These are phyloP conservation scores for Pseudomyrmex sp. DNA, from an alignment of 1,140 invertebrate genomes.

Conservation along the genomic window DNA sequence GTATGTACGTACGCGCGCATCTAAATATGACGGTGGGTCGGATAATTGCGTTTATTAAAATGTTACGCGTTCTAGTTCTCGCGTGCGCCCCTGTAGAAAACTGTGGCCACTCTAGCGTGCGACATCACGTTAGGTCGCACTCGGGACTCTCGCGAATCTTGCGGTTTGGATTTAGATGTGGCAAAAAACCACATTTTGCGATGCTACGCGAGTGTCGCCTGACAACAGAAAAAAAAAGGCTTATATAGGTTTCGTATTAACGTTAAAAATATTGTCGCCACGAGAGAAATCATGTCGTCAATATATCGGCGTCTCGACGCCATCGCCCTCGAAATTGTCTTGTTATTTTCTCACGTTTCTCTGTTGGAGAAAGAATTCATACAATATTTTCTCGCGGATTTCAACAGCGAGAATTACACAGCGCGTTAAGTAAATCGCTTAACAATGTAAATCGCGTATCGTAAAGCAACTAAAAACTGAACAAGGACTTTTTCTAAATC, in stretches of 20 bases:
- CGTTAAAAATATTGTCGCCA: neutral
- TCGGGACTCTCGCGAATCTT: slow-evolving; percentile 27
- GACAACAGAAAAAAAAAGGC: neutral
- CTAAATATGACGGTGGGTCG: slow-evolving; percentile 68
- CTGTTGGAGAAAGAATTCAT: slow-evolving; percentile 26
- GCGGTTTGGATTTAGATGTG: too few relatives aligned
- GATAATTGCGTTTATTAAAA: slow-evolving; percentile 83
- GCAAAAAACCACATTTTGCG: too few relatives aligned
- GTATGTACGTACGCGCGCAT: slow-evolving; percentile 55
- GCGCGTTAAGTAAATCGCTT: neutral
- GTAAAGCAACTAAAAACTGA: neutral
- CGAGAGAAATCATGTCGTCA: slow-evolving; percentile 31
- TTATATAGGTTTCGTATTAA: neutral
- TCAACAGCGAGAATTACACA: slow-evolving; percentile 4
- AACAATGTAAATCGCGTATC: too few relatives aligned
- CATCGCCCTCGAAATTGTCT: slow-evolving; percentile 3
- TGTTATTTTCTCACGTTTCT: slow-evolving; percentile 35
- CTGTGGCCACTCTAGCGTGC: slow-evolving; percentile 66
- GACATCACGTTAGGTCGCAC: slow-evolving; percentile 65
- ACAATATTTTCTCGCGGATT: neutral
- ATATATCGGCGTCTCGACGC: slow-evolving; percentile 11
- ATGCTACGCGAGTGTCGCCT: neutral
- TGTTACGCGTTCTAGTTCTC: slow-evolving; percentile 83
- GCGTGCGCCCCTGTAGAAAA: slow-evolving; percentile 71
- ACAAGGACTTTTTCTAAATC: neutral